A percentile compares a stretch with the other conserved stretches of the same genome.
phyloP scores from a whole-genome alignment of 2,797 vertebrate species.

The Tadarida brasiliensis region DNA sequence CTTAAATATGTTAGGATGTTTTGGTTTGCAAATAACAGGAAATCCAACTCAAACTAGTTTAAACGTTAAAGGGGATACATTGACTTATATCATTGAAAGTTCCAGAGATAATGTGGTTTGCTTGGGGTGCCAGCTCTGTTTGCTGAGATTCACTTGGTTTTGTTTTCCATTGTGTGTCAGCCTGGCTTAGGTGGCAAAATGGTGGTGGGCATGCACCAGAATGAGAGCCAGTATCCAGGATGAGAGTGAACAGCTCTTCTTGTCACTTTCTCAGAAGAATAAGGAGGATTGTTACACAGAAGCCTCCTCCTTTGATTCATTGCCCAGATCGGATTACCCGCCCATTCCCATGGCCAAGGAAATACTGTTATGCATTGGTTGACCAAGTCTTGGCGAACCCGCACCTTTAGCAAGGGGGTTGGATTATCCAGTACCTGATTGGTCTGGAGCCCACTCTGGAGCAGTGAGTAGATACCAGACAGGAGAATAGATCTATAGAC shows the following conservation, averaged over 20 bases:
- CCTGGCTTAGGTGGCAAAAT: not conserved
- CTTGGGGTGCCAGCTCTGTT: not conserved
- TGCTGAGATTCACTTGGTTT: not conserved
- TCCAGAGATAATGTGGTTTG: not conserved
- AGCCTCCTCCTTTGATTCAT: not conserved
- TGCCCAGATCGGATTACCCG: not conserved
- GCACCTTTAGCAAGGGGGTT: not conserved
- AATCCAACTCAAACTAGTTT: not conserved
- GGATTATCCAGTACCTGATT: not conserved
- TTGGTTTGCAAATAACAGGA: slow-evolving; percentile 34
- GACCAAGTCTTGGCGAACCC: not conserved
- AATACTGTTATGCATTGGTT: not conserved
- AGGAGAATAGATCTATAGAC: fast-evolving
- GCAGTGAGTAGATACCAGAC: not conserved
- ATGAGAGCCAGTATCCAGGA: not conserved
- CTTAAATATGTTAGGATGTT: not conserved
- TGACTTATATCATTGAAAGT: not conserved
- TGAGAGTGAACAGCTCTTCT: not conserved
- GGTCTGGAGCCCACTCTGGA: not conserved
- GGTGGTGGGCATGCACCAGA: not conserved
- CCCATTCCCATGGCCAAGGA: not conserved
- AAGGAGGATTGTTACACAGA: not conserved
- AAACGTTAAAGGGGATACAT: not conserved
- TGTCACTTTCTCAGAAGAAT: not conserved
- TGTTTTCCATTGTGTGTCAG: not conserved